Evolutionary conservation across 1,140 invertebrate species (phyloP), one percentile per base, ranked within the genome.

Genomic region (Eciton burchellii): DNA sequence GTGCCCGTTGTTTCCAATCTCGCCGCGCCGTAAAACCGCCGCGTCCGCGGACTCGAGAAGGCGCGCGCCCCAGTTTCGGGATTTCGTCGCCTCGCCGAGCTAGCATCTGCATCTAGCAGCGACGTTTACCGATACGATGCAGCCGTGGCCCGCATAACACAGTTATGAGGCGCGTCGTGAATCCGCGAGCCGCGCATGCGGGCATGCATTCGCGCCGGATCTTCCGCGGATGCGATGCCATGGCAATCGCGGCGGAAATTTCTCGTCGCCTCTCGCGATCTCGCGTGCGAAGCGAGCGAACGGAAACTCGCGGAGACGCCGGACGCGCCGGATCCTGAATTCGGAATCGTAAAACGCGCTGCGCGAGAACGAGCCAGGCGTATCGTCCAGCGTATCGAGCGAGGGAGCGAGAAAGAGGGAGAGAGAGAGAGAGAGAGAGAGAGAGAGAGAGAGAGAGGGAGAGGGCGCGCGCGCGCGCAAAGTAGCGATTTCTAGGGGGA

Each of bases 241-340:
- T 76, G 41, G 52, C 56, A 72, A 72, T 72, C 70, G 16, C 6
- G 35, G 59, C 72, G 59, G 72, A 76, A 76, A 76, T 76, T 76
- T 63, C 65, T 76, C 12, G 1, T 72, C 47, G 56, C 56, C n/a
- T n/a, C n/a, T n/a, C n/a, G n/a, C n/a, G n/a, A n/a, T n/a, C n/a
- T n/a, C n/a, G n/a, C n/a, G n/a, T n/a, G n/a, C n/a, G n/a, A n/a
- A n/a, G n/a, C n/a, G n/a, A n/a, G n/a, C n/a, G n/a, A n/a, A n/a
- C n/a, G n/a, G n/a, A n/a, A n/a, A n/a, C n/a, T n/a, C n/a, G n/a
- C n/a, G n/a, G n/a, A n/a, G n/a, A n/a, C n/a, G n/a, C n/a, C n/a
- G n/a, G n/a, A n/a, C n/a, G n/a, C n/a, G n/a, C n/a, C n/a, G n/a
- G n/a, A n/a, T n/a, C n/a, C n/a, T n/a, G n/a, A n/a, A n/a, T n/a